phyloP scores from a whole-genome alignment of 1,140 invertebrate species.

The Orchestia grillus region DNA sequence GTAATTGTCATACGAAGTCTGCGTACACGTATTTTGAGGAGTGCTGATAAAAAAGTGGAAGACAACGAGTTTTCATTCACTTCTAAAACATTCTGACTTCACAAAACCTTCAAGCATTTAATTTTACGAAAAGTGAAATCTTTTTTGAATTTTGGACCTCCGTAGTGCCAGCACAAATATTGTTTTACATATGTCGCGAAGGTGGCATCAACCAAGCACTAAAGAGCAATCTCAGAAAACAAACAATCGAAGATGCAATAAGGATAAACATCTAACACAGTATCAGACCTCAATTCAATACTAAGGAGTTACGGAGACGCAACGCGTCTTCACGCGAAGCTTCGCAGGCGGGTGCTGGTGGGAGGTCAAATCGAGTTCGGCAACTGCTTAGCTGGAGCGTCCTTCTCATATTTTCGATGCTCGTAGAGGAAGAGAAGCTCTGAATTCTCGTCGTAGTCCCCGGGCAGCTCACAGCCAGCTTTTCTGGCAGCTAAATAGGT shows the following conservation, averaged over 20 bases:
- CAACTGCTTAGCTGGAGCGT: neutral
- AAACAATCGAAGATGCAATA: neutral
- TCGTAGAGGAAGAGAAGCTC: slow-evolving; percentile 13
- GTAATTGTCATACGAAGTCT: no score
- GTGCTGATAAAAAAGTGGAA: no score
- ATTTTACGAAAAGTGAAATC: no score
- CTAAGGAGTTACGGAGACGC: neutral
- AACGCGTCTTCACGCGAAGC: neutral
- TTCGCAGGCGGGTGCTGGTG: neutral
- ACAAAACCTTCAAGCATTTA: no score
- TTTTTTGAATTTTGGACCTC: no score
- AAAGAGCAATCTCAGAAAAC: neutral
- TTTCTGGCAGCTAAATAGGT: slow-evolving; percentile 5
- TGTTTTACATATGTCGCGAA: no score
- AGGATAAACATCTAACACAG: neutral
- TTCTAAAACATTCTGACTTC: no score
- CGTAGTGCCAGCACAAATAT: no score
- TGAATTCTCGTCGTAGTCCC: slow-evolving; percentile 14
- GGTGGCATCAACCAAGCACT: no score
- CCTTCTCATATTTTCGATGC: neutral
- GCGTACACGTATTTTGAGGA: no score
- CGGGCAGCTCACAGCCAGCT: neutral
- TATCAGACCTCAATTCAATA: neutral
- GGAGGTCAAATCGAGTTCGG: neutral
- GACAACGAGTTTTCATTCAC: no score